Percentiles rank a stretch among this genome's conserved stretches.
Conservation (phyloP, 2,797 vertebrate species). For the Columba guinea region DNA sequence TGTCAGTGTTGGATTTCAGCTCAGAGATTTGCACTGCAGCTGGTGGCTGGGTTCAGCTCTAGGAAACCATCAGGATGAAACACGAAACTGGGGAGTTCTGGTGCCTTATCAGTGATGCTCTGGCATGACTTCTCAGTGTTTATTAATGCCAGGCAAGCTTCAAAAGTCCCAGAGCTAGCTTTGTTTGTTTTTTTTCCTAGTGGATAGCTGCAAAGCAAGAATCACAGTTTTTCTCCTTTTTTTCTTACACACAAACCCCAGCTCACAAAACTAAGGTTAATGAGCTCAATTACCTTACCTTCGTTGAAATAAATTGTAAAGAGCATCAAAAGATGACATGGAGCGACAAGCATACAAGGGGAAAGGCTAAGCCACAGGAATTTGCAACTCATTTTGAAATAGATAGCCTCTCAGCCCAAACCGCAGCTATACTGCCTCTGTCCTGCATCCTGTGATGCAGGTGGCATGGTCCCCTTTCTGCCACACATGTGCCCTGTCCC, state of each 20-base stretch:
- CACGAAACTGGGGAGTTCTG: neutral
- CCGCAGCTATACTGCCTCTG: neutral
- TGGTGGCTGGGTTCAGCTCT: neutral
- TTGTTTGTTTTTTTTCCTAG: neutral
- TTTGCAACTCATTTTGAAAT: neutral
- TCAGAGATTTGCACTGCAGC: neutral
- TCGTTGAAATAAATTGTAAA: neutral
- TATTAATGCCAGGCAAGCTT: neutral
- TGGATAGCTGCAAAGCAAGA: neutral
- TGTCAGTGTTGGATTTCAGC: neutral
- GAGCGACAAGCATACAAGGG: neutral
- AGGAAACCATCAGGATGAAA: neutral
- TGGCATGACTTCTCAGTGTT: neutral
- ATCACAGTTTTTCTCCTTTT: neutral
- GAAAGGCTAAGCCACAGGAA: neutral
- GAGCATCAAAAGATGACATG: neutral
- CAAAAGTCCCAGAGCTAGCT: neutral
- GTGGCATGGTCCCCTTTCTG: neutral
- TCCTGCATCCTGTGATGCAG: neutral
- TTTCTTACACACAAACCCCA: neutral
- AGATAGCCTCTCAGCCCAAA: neutral
- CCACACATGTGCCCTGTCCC: too few relatives aligned
- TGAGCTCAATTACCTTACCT: neutral
- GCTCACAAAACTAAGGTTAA: neutral
- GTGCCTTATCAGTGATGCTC: neutral